Evolutionary conservation across 2,113 vertebrate species (phyloP).

Genomic region (Rhinoptilus africanus): DNA sequence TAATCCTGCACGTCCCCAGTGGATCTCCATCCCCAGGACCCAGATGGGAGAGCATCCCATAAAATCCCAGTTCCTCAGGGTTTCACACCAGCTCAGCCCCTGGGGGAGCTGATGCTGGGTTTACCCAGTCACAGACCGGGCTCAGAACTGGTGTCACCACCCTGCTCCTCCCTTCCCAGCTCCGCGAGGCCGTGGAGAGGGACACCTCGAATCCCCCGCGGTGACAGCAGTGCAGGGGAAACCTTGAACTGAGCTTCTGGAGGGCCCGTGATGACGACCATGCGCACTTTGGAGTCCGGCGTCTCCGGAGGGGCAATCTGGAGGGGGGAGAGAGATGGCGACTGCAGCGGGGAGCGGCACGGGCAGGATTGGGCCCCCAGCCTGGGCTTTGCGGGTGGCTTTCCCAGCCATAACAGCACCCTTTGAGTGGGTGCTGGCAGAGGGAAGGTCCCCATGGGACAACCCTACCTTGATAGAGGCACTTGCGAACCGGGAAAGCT

Average conservation of each 20-base stretch:
- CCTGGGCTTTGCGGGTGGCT: neutral
- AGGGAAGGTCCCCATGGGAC: neutral
- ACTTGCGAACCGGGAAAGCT: conserved; percentile 92
- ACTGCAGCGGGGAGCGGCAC: fast-evolving
- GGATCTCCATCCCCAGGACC: neutral
- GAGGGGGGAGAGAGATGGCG: neutral
- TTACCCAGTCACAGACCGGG: fast-evolving
- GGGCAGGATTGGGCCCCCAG: neutral
- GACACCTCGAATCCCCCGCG: fast-evolving
- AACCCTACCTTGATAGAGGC: conserved; percentile 91
- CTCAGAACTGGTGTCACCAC: fast-evolving
- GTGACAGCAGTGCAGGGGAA: neutral
- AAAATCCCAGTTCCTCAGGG: neutral
- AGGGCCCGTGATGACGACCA: conserved; percentile 94
- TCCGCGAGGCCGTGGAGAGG: fast-evolving
- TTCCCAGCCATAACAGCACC: neutral
- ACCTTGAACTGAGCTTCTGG: conserved; percentile 98
- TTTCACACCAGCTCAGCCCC: neutral
- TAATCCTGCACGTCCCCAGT: fast-evolving
- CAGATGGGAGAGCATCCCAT: fast-evolving
- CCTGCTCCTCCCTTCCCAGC: neutral
- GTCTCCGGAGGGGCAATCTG: conserved; percentile 92
- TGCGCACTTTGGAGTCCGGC: conserved; percentile 91
- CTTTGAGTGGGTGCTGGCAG: fast-evolving
- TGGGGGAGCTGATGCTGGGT: neutral